phyloP scores from a whole-genome alignment of 1,140 invertebrate genomes.

The Achatina immaculata region DNA sequence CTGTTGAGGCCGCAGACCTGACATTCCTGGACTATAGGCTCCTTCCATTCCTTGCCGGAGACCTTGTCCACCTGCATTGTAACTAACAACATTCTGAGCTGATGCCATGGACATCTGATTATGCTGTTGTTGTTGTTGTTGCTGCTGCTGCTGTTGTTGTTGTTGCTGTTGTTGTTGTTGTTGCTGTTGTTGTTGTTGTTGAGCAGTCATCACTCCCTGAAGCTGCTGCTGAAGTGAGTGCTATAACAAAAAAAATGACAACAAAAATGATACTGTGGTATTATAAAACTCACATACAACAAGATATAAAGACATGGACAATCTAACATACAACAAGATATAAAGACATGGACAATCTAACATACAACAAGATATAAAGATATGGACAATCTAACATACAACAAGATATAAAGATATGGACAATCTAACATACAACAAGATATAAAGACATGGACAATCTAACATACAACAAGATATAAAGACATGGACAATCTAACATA shows the following conservation, averaged over 20 bases:
- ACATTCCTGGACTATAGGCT: conserved; percentile 6
- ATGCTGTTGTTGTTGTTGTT: conserved; percentile 9
- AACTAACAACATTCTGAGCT: not conserved
- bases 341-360: too few relatives aligned
- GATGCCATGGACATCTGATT: not conserved
- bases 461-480: too few relatives aligned
- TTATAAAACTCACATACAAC: not conserved
- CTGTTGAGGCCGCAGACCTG: not conserved
- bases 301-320: too few relatives aligned
- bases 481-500: too few relatives aligned
- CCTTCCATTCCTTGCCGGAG: conserved; percentile 9
- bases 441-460: too few relatives aligned
- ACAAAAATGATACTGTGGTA: not conserved
- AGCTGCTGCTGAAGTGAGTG: conserved; percentile 6
- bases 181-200: conserved; percentile 20
- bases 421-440: too few relatives aligned
- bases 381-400: too few relatives aligned
- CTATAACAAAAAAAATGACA: not conserved
- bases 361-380: too few relatives aligned
- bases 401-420: too few relatives aligned
- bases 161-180: not conserved
- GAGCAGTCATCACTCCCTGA: not conserved
- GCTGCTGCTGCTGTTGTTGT: conserved; percentile 14
- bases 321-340: too few relatives aligned
- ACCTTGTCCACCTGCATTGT: not conserved